These are phyloP conservation scores for Drosophila longiperda DNA, from an alignment of 2,888 invertebrate species.

Conservation along the genomic window DNA sequence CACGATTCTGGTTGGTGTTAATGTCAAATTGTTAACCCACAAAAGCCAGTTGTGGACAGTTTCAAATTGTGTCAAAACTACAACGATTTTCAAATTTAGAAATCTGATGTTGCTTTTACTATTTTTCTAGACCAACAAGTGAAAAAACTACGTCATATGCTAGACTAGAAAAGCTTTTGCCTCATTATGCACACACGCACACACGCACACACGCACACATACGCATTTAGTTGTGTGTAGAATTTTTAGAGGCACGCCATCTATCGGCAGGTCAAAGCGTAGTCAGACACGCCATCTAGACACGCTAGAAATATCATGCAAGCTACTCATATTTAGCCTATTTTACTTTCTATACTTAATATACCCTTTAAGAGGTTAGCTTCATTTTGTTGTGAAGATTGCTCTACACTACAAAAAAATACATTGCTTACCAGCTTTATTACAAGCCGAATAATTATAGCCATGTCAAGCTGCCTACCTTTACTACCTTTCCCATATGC, in stretches of 20 bases:
- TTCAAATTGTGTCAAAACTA: neutral
- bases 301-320: slow-evolving; percentile 57
- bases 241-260: slow-evolving; percentile 51
- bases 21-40: neutral
- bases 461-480: neutral
- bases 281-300: slow-evolving; percentile 61
- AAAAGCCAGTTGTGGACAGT: neutral
- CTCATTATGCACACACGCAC: slow-evolving; percentile 12
- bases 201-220: slow-evolving; percentile 9
- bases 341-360: slow-evolving; percentile 11
- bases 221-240: slow-evolving; percentile 4
- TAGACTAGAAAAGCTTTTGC: slow-evolving; percentile 6
- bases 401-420: neutral
- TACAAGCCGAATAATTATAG: neutral
- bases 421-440: neutral
- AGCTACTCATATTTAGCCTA: slow-evolving; percentile 53
- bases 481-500: neutral
- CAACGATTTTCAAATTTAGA: neutral
- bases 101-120: neutral
- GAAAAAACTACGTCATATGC: slow-evolving; percentile 30
- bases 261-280: slow-evolving; percentile 62
- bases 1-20: neutral
- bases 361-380: neutral
- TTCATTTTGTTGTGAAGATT: neutral
- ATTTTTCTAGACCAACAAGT: slow-evolving; percentile 46